Percentiles rank a stretch among this genome's conserved stretches.
Conservation (phyloP, 2,797 vertebrate genomes). For the Coendou prehensilis region DNA sequence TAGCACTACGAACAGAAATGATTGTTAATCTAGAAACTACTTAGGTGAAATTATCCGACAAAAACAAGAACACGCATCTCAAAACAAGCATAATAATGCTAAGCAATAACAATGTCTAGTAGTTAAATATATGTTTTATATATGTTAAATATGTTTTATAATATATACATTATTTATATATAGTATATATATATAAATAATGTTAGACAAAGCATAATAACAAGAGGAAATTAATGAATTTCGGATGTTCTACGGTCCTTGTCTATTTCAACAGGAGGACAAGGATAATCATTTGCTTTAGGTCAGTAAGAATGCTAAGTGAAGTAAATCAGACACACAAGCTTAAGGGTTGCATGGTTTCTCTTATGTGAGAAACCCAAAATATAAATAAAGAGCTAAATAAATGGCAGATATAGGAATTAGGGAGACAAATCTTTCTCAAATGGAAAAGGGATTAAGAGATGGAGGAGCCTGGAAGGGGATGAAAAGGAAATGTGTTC, state of each 20-base stretch:
- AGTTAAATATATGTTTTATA: background rate
- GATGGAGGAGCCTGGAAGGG: background rate
- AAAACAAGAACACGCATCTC: background rate
- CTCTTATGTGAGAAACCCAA: background rate
- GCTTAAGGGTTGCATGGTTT: background rate
- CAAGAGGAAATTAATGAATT: slow-evolving; percentile 29
- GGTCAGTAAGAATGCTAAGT: background rate
- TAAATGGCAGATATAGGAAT: background rate
- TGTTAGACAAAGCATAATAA: background rate
- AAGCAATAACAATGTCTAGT: background rate
- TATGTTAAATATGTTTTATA: background rate
- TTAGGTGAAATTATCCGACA: background rate
- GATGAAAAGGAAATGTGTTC: background rate
- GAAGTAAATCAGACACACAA: background rate
- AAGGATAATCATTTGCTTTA: background rate
- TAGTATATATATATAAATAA: background rate
- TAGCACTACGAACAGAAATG: background rate
- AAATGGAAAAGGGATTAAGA: background rate
- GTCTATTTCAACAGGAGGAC: background rate
- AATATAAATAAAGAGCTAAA: background rate
- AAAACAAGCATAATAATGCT: background rate
- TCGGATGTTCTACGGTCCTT: background rate
- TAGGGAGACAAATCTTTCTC: background rate
- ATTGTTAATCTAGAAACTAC: background rate
- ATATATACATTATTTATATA: background rate